Evolutionary conservation across 2,888 invertebrate genomes (phyloP), one percentile per base, ranked within the genome.

Genomic region (Ophioninae sp.): DNA sequence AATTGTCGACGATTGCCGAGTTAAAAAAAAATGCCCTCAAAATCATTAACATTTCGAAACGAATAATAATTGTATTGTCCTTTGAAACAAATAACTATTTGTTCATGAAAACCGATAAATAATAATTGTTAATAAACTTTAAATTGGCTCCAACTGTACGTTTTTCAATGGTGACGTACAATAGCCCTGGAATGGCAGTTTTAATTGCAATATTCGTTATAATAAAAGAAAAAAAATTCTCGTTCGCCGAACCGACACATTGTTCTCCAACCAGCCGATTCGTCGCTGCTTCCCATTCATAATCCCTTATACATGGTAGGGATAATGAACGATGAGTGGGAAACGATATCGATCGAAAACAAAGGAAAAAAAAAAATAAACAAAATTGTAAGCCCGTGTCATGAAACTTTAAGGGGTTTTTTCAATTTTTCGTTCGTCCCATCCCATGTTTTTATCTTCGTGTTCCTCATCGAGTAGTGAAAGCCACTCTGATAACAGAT

Each of bases 401-500:
- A 20, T 2, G 20, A 59, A 59, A n/a, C n/a, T 3, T 7, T 59
- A 20, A 59, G 17, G 17, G 30, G 30, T 7, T 37, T 6, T 64
- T 37, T 20, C 30, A 64, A 17, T 59, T 59, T 59, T 59, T 2
- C 1, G 6, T 59, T 59, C 20, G 59, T 59, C 59, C 59, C 13
- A 13, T 44, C 3, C 59, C 20, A 59, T 59, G 59, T 59, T 20
- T 8, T 20, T 44, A 5, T 21, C 20, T 21, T 59, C 59, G 20
- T 30, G 59, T 50, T 68, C 68, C 50, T 74, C 68, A 68, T 80
- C 80, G n/a, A 80, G 74, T 74, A 74, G 74, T 41, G 67, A 59
- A 41, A 80, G 67, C 37, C 56, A 73, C 57, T 56, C 50, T 68
- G 41, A 7, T 13, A 13, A 13, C 44, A 5, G 44, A 44, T 13